Evolutionary conservation across 2,113 vertebrate genomes (phyloP), one percentile per base, ranked within the genome.

Genomic region (Aphyosemion australe): DNA sequence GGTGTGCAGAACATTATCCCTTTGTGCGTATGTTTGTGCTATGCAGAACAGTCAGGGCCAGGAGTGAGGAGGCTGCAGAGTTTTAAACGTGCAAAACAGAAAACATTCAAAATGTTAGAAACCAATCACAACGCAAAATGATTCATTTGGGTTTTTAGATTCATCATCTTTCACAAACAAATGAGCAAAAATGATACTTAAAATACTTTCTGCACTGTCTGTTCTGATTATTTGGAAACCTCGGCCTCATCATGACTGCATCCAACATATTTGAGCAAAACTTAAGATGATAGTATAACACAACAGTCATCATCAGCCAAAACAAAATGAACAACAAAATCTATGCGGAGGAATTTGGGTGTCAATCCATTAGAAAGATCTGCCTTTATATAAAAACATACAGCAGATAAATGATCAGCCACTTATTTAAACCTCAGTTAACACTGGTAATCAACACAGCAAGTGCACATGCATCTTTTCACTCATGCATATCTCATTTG

Each of bases 151-250:
- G 16, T 51, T 26, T 47, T 9, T 8, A 65, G 15, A 51, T 15
- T 42, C 34, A 31, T 26, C 13, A 18, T 18, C 14, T 4, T 55
- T 5, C 0, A 60, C 10, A 69, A 68, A 58, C 3, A 77, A 45
- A 56, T 60, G 18, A 31, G 41, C 47, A 76, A 32, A 3, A 32
- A 32, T 32, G 32, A 32, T 32, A 32, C 3, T 21, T 51, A 1
- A 63, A 58, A 53, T 49, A 54, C 43, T 9, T 14, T n/a, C 62
- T 60, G 34, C 52, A 74, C 78, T 72, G 68, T 61, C 32, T 73
- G 64, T 83, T 89, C 79, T 61, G 74, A 37, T 78, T 84, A 37
- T 37, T 3, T 37, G 34, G 34, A 37, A 37, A 37, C 5, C 34
- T 37, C 6, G 34, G 34, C 34, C 34, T 37, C 9, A 37, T 37